Base-by-base conservation (phyloP, 2,888 invertebrate genomes). In the Aleiodes testaceus region DNA sequence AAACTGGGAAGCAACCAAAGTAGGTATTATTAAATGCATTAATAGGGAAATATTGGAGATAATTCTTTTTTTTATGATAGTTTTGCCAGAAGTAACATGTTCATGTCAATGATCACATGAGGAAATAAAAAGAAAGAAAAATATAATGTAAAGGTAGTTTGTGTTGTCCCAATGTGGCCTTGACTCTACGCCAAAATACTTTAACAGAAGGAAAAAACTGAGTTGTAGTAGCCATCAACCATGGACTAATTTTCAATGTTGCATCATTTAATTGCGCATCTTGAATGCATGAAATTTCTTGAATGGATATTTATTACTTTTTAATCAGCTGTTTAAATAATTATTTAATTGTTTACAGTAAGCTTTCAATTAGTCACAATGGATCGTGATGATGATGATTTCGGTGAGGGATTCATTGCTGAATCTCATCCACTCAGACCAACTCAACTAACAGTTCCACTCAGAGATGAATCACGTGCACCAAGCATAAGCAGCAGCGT, bases 381-480 rank as follows among this genome's bases (percentile, higher is more conserved):
- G 85, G 83, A 86, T 70, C 82, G 85, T 69, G 87, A 87, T 45
- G 87, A 87, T 61, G 87, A 87, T 55, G 87, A 87, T 70, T 87
- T 85, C 74, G 90, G 90, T 22, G 89, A 90, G 77, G 91, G 90
- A 49, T 91, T 87, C 80, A 88, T 90, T 73, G 88, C 89, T 61
- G 89, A 90, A 72, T 90, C 90, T 72, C 90, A 91, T 79, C 90
- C 89, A 30, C 80, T 90, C 71, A 88, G 89, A 68, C 88, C 89
- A 49, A 89, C 89, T 5, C 86, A 88, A 52, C 84, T 91, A 47
- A 87, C 88, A 70, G 87, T 90, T 5, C 90, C 90, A 4, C 73
- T 80, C 59, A 82, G 82, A 49, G 74, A 82, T 22, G 82, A 86
- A 12, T 87, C 86, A 18, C 81, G 89, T 66, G 88, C 89, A 52